Evolutionary conservation across 2,113 vertebrate genomes (phyloP).

Genomic region (Nesospiza acunhae): DNA sequence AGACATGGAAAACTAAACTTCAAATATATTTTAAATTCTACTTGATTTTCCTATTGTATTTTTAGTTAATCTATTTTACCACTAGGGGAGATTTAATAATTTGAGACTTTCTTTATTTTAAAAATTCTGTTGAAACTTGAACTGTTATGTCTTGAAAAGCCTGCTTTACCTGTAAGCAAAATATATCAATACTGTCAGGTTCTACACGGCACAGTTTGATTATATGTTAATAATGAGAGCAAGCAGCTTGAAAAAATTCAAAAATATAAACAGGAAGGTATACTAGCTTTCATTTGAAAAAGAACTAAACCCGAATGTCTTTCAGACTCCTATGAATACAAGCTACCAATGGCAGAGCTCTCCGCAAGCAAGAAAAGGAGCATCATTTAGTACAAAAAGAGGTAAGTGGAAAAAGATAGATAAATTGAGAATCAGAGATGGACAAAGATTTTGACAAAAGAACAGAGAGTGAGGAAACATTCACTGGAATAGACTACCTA

Average conservation of each 20-base stretch:
- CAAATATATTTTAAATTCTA: not conserved
- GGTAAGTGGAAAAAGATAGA: not conserved
- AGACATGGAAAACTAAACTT: not conserved
- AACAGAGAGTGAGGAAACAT: not conserved
- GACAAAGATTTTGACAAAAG: not conserved
- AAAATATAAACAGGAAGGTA: not conserved
- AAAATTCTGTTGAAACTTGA: not conserved
- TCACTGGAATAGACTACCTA: not conserved
- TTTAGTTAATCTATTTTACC: not conserved
- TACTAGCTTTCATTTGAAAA: not conserved
- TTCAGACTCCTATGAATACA: not conserved
- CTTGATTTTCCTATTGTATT: not conserved
- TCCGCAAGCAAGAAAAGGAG: not conserved
- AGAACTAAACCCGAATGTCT: not conserved
- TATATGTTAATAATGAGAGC: not conserved
- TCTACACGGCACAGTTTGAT: not conserved
- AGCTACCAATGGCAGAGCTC: not conserved
- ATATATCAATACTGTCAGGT: not conserved
- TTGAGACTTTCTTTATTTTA: not conserved
- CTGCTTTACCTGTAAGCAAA: not conserved
- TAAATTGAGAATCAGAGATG: not conserved
- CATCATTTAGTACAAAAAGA: not conserved
- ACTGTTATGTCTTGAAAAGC: not conserved
- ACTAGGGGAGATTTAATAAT: not conserved
- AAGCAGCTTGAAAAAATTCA: not conserved